These are phyloP conservation scores for Oryzias woworae DNA, from an alignment of 2,113 vertebrate genomes.

Conservation along the genomic window DNA sequence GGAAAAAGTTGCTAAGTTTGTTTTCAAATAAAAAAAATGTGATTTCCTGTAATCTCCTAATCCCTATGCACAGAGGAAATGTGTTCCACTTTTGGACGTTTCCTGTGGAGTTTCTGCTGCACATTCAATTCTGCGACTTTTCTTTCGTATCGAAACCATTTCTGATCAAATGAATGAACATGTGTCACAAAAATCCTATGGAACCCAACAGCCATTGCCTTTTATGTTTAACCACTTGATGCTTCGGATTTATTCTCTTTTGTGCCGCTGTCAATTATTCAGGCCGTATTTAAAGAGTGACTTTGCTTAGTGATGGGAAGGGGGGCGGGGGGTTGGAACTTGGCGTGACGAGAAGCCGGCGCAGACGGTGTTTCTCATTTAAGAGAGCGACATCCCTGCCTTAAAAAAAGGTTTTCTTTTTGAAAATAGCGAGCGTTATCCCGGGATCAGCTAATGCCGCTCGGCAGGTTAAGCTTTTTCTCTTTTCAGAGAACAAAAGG, in stretches of 20 bases:
- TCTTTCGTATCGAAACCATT: slow-evolving; percentile 73
- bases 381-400: slow-evolving; percentile 1
- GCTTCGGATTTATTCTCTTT: slow-evolving; percentile 41
- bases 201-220: slow-evolving; percentile 51
- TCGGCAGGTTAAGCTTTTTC: slow-evolving; percentile 4
- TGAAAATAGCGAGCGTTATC: slow-evolving; percentile 15
- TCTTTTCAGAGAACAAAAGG: slow-evolving; percentile 38
- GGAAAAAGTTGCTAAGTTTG: slow-evolving; percentile 16
- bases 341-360: slow-evolving; percentile 22
- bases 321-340: background rate
- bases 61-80: slow-evolving; percentile 19
- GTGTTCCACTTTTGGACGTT: slow-evolving; percentile 9
- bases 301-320: background rate
- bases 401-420: slow-evolving; percentile 26
- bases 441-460: slow-evolving; percentile 36
- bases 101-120: slow-evolving; percentile 76
- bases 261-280: slow-evolving; percentile 33
- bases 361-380: slow-evolving; percentile 20
- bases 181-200: slow-evolving; percentile 68
- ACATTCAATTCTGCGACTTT: slow-evolving; percentile 71
- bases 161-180: slow-evolving; percentile 81
- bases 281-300: slow-evolving; percentile 31
- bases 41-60: slow-evolving; percentile 58
- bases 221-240: slow-evolving; percentile 57
- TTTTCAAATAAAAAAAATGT: background rate